A percentile compares a stretch with the other conserved stretches of the same genome.
These are phyloP conservation scores for Tridacna gigas DNA, from an alignment of 2,888 invertebrate genomes.

Conservation along the genomic window DNA sequence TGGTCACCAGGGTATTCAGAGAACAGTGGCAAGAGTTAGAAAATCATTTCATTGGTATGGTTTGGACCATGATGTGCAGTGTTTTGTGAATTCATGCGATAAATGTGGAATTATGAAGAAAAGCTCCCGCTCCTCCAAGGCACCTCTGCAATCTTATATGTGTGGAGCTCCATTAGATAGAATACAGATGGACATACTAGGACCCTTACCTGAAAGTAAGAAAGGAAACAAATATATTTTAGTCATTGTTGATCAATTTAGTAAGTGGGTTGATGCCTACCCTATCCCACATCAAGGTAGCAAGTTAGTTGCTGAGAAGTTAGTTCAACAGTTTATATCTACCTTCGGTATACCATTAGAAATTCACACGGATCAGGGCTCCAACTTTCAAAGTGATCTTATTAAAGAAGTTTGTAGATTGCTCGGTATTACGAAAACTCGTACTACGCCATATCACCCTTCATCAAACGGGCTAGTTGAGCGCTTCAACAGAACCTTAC, in stretches of 20 bases:
- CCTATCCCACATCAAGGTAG: neutral
- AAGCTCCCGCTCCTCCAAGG: too few species aligned
- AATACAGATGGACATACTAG: conserved; percentile 7
- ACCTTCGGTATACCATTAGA: neutral
- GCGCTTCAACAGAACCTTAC: too few species aligned
- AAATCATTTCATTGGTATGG: too few species aligned
- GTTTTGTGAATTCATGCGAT: conserved; percentile 17
- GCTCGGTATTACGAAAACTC: too few species aligned
- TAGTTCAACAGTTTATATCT: neutral
- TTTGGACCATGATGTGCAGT: conserved; percentile 5
- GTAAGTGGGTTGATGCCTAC: conserved; percentile 1
- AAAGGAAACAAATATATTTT: conserved; percentile 20
- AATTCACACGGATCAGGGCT: too few species aligned
- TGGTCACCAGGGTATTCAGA: conserved; percentile 20
- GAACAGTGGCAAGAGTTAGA: conserved; percentile 9
- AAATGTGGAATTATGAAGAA: conserved; percentile 20
- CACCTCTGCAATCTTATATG: conserved; percentile 25
- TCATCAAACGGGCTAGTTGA: too few species aligned
- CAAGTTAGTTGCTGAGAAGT: neutral
- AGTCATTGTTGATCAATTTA: conserved; percentile 17
- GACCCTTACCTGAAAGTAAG: neutral
- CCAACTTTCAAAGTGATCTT: too few species aligned
- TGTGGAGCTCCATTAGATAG: conserved; percentile 45
- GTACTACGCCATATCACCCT: too few species aligned
- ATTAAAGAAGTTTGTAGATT: too few species aligned